Evolutionary conservation across 2,797 vertebrate genomes (phyloP).

Genomic region (Catamblyrhynchus diadema): DNA sequence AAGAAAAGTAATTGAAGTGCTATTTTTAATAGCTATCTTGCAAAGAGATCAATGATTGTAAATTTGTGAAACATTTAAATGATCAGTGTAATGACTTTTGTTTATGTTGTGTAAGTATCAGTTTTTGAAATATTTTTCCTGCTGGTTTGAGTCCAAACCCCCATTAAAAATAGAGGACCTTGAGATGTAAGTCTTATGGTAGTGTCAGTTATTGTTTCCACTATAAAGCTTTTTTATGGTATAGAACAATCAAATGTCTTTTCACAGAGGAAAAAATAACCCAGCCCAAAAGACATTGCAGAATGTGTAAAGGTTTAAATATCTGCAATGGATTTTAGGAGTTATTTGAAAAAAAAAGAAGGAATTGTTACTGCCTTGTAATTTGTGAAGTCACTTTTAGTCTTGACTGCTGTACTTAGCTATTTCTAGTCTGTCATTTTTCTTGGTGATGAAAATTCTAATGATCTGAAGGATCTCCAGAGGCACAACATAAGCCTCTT

Average conservation of each 20-base stretch:
- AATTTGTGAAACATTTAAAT: background rate
- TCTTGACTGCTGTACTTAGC: background rate
- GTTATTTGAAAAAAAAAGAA: background rate
- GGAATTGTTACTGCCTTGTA: background rate
- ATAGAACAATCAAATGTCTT: background rate
- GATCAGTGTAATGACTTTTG: background rate
- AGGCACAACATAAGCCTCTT: background rate
- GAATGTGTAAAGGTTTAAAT: background rate
- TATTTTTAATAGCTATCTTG: background rate
- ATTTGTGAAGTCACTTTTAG: background rate
- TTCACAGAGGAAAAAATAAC: background rate
- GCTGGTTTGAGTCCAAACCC: background rate
- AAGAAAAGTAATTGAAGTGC: background rate
- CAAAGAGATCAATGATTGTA: background rate
- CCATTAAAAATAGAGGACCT: background rate
- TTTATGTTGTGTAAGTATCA: background rate
- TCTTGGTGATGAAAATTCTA: background rate
- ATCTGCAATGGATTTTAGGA: background rate
- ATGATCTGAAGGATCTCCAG: background rate
- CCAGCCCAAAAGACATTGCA: background rate
- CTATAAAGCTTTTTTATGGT: background rate
- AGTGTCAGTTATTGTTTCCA: background rate
- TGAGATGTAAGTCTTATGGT: background rate
- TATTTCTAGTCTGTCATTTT: slow-evolving; percentile 15
- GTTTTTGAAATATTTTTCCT: background rate